Percentiles rank a stretch among this genome's conserved stretches.
phyloP scores from a whole-genome alignment of 92 coral and sea anemone genomes.

The Phenganax subtilis region DNA sequence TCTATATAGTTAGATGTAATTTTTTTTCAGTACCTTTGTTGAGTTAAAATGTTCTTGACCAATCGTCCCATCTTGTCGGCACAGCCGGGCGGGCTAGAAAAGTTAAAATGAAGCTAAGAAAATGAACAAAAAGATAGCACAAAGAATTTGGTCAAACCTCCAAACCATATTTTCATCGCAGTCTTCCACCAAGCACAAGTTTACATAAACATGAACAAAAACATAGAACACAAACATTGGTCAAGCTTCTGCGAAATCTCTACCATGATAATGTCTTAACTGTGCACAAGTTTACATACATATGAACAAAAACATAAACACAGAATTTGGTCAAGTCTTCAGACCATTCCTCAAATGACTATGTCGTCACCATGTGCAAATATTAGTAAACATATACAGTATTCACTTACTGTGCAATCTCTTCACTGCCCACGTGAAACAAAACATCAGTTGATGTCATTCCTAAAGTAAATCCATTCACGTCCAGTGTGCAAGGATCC shows the following conservation, averaged over 20 bases:
- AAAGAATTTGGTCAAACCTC: background rate
- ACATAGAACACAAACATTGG: too few species aligned
- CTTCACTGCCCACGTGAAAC: constrained; percentile 87
- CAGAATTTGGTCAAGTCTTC: too few species aligned
- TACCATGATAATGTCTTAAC: background rate
- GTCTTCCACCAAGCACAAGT: background rate
- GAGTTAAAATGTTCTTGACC: constrained; percentile 78
- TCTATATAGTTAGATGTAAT: background rate
- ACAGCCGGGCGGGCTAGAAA: constrained; percentile 84
- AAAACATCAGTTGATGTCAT: constrained; percentile 79
- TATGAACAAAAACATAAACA: too few species aligned
- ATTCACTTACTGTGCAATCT: constrained; percentile 71
- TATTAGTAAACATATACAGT: background rate
- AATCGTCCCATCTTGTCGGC: constrained; percentile 94
- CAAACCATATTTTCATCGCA: background rate
- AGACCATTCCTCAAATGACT: too few species aligned
- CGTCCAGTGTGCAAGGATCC: constrained; percentile 86
- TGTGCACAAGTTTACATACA: background rate
- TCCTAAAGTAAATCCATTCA: constrained; percentile 75
- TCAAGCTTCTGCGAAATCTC: too few species aligned
- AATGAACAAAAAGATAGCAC: background rate
- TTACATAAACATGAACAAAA: background rate
- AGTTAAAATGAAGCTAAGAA: background rate
- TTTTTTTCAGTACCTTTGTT: constrained; percentile 60
- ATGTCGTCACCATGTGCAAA: too few species aligned